phyloP scores from a whole-genome alignment of 2,888 invertebrate genomes.

The Cremastinae sp. region DNA sequence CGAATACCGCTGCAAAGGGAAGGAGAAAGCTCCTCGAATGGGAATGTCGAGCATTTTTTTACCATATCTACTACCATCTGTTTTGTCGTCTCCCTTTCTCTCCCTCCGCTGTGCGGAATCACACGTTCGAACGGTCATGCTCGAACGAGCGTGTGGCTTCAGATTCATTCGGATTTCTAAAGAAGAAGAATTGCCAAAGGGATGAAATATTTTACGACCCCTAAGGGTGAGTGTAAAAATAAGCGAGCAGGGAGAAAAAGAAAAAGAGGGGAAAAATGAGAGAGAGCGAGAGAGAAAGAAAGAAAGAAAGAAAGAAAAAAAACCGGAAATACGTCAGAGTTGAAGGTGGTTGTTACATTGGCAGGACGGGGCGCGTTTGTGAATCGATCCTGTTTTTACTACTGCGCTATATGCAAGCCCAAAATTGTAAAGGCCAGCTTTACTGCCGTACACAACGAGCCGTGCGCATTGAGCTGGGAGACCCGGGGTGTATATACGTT shows the following conservation, averaged over 20 bases:
- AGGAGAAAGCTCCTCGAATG: too few relatives aligned
- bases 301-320: constrained; percentile 14
- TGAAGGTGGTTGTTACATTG: constrained; percentile 7
- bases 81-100: too few relatives aligned
- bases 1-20: too few relatives aligned
- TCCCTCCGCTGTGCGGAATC: too few relatives aligned
- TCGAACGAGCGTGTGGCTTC: constrained; percentile 14
- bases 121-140: too few relatives aligned
- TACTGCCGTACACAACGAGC: constrained; percentile 29
- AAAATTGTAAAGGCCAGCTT: constrained; percentile 50
- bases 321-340: constrained; percentile 12
- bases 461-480: constrained; percentile 41
- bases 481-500: constrained; percentile 23
- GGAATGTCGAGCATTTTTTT: too few relatives aligned
- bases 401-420: constrained; percentile 17
- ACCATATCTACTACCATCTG: too few relatives aligned
- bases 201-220: constrained; percentile 49
- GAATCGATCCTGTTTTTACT: constrained; percentile 50
- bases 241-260: constrained; percentile 1
- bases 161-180: constrained; percentile 43
- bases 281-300: constrained; percentile 20
- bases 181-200: constrained; percentile 48
- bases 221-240: background rate
- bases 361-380: constrained; percentile 27
- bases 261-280: constrained; percentile 37